Base-by-base conservation (phyloP, 2,888 invertebrate genomes). In the Gymnoscelis rufifasciata region DNA sequence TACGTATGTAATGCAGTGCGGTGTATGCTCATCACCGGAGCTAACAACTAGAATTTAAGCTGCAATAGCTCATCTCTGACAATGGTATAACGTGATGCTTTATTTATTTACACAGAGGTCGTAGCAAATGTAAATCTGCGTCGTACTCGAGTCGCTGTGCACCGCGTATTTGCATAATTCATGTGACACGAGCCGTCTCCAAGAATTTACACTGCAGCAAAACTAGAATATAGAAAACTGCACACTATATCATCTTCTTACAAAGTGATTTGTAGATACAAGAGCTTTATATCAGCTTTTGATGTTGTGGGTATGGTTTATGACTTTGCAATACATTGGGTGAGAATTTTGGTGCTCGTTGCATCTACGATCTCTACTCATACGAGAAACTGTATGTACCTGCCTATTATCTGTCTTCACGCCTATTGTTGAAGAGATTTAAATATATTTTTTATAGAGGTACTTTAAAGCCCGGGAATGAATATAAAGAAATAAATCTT, bases 111-210 rank as follows among this genome's bases (percentile, higher is more conserved):
- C 56, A 64, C 68, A 64, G 61, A 68, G 64, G 66, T 67, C 60
- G 57, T 56, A 60, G 57, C 59, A 50, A 68, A 73, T 72, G 71
- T 74, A 78, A 78, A 78, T 81, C 74, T 72, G 56, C 57, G 58
- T 70, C 68, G 64, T 66, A 66, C 66, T 70, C 70, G 66, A 66
- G 61, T 66, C 62, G 45, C 48, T 52, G 60, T 73, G 76, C 73
- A 71, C 62, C 64, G 58, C 60, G 66, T 67, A 78, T 82, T 78
- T 80, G 65, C 77, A 80, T 80, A 83, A 82, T 83, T 83, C 79
- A 83, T 78, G 76, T 75, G 77, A 80, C 78, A 72, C 61, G 66
- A 69, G 71, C 71, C 74, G 73, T 73, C 69, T 70, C 65, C 60
- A 74, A 78, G 74, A 79, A 78, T 81, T 74, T 75, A 74, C 74